Evolutionary conservation across 2,888 invertebrate species (phyloP).

Genomic region (Prosapia bicincta): DNA sequence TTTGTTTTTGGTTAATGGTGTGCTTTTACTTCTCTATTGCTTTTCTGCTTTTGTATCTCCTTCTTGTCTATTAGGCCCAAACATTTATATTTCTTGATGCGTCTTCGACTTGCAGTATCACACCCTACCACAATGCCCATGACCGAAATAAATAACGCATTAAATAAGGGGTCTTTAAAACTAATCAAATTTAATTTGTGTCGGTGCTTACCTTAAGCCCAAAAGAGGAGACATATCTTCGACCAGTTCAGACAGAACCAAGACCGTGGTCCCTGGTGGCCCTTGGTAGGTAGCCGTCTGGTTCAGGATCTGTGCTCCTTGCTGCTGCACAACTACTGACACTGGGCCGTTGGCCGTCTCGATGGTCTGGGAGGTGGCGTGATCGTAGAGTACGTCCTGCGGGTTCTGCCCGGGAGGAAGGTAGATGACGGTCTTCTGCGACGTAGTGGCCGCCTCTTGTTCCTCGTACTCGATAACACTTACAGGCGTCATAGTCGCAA

Average conservation of each 20-base stretch:
- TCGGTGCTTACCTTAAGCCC: conserved; percentile 62
- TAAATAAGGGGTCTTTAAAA: too few relatives aligned
- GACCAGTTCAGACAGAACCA: conserved; percentile 68
- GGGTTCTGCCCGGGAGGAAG: conserved; percentile 33
- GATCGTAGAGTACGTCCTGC: conserved; percentile 12
- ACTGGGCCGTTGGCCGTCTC: conserved; percentile 47
- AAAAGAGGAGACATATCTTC: conserved; percentile 67
- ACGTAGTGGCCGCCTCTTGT: conserved; percentile 36
- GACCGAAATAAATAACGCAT: too few relatives aligned
- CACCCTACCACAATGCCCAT: too few relatives aligned
- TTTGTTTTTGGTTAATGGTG: too few relatives aligned
- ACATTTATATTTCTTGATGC: too few relatives aligned
- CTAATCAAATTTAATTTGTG: too few relatives aligned
- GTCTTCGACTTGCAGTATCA: too few relatives aligned
- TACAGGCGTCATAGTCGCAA: conserved; percentile 85
- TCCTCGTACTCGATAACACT: conserved; percentile 53
- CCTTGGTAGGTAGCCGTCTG: conserved; percentile 39
- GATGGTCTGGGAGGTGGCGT: conserved; percentile 31
- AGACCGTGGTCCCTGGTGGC: conserved; percentile 56
- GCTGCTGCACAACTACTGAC: conserved; percentile 55
- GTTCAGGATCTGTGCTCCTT: conserved; percentile 48
- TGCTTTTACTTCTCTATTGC: too few relatives aligned
- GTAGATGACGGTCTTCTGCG: conserved; percentile 39
- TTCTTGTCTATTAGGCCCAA: too few relatives aligned
- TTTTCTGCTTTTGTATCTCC: too few relatives aligned